Evolutionary conservation across 2,797 vertebrate species (phyloP).

Genomic region (Manis pentadactyla): DNA sequence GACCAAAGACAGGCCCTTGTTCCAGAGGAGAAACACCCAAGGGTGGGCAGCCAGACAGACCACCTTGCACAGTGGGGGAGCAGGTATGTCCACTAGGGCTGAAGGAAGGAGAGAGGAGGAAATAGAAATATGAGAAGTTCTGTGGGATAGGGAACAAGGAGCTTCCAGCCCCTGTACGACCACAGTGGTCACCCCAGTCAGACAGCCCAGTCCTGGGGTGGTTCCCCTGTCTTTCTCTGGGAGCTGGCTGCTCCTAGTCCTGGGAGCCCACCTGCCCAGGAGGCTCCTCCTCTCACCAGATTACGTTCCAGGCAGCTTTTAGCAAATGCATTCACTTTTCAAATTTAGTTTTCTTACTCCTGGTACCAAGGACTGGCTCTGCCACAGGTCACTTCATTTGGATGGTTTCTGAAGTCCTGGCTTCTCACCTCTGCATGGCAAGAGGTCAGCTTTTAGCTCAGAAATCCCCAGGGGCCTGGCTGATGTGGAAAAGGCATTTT

Average conservation of each 20-base stretch:
- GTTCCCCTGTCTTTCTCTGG: too few species aligned
- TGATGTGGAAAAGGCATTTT: background rate
- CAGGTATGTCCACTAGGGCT: background rate
- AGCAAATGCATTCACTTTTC: background rate
- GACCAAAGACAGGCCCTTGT: background rate
- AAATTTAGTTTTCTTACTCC: background rate
- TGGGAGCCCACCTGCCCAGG: fast-evolving
- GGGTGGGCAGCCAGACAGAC: background rate
- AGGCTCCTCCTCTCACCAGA: too few species aligned
- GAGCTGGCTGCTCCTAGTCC: background rate
- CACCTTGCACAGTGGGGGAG: background rate
- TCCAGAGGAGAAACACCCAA: background rate
- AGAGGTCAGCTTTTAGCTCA: background rate
- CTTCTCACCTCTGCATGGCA: background rate
- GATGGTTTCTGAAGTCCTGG: background rate
- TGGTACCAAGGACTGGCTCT: background rate
- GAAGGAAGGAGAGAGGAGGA: background rate
- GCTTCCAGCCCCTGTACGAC: background rate
- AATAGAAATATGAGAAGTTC: background rate
- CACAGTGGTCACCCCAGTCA: background rate
- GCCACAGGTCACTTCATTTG: background rate
- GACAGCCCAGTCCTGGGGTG: too few species aligned
- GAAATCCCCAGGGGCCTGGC: background rate
- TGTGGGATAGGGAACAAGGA: fast-evolving
- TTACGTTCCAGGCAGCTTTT: background rate